Base-by-base conservation (phyloP, 2,888 invertebrate species). In the Amphipyra berbera region DNA sequence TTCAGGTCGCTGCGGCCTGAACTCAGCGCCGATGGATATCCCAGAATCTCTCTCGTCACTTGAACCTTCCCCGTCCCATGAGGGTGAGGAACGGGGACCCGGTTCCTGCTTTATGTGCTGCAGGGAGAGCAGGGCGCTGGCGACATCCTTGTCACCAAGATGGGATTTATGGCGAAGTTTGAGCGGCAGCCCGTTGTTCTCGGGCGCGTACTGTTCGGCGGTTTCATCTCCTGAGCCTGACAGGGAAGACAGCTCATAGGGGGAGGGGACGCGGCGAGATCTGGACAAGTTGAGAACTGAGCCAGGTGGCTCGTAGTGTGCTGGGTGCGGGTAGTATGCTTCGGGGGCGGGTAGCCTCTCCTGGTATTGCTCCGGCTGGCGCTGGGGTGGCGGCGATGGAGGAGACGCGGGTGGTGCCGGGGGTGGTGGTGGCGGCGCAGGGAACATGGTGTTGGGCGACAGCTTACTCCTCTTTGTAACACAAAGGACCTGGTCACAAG, bases 81-180 rank as follows among this genome's bases (percentile, higher is more conserved):
- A 97, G 4, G 97, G 97, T 10, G 97, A 97, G 13, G 97, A 97
- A 44, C 97, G 95, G 50, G 96, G 96, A 27, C 96, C 97, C 0
- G 98, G 97, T 88, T 98, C 98, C 86, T 98, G 97, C 88, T 98
- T 98, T 86, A 98, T 97, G 85, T 97, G 97, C 85, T 98, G 98
- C 47, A 98, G 95, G 42, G 97, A 97, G n/a, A 97, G 95, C 61
- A 97, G 95, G 12, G 97, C 97, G 61, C 98, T 97, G 9, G 98
- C 98, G 8, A 97, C 97, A 87, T 98, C 98, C 88, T 98, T 98
- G 87, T 98, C 98, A 9, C 98, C 98, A 68, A 98, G 95, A 86
- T 98, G 97, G 40, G 97, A 97, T 92, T 98, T 98, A 95, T 98
- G 98, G 86, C 98, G 97, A 73, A 98, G 95, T 88, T 98, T 98